Percentiles rank a stretch among this genome's conserved stretches.
These are phyloP conservation scores for Apolygus lucorum DNA, from an alignment of 1,140 invertebrate species.

Conservation along the genomic window DNA sequence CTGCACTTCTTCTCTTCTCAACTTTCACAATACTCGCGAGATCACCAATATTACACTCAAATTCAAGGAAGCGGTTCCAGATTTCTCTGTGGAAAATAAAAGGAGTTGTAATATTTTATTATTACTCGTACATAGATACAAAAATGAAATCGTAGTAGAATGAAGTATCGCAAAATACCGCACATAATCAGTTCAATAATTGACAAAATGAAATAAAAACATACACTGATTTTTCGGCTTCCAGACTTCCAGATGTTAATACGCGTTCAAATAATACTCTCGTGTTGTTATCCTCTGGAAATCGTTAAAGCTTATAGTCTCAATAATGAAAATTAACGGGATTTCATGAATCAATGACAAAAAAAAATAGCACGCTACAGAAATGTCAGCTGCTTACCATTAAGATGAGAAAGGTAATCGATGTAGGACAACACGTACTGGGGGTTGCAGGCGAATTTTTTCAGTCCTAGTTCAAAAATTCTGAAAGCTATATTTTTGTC, in stretches of 20 bases:
- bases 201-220: too few species aligned
- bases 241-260: constrained; percentile 83
- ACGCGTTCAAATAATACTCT: constrained; percentile 95
- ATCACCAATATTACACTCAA: constrained; percentile 98
- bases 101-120: too few species aligned
- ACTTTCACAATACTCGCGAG: constrained; percentile 96
- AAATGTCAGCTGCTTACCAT: constrained; percentile 74
- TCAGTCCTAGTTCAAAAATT: constrained; percentile 95
- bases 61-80: constrained; percentile 97
- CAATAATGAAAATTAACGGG: too few species aligned
- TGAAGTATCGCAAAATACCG: too few species aligned
- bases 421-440: constrained; percentile 95
- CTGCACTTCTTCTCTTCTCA: constrained; percentile 81
- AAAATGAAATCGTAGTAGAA: too few species aligned
- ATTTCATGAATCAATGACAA: not conserved
- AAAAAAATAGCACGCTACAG: too few species aligned
- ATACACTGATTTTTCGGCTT: constrained; percentile 86
- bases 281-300: constrained; percentile 95
- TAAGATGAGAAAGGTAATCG: constrained; percentile 94
- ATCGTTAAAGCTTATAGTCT: constrained; percentile 7
- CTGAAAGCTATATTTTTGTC: constrained; percentile 97
- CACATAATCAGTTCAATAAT: too few species aligned
- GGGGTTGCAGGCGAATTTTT: constrained; percentile 89
- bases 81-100: constrained; percentile 70
- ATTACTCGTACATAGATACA: too few species aligned